These are phyloP conservation scores for Xiphophorus birchmanni DNA, from an alignment of 2,797 vertebrate genomes.

Conservation along the genomic window DNA sequence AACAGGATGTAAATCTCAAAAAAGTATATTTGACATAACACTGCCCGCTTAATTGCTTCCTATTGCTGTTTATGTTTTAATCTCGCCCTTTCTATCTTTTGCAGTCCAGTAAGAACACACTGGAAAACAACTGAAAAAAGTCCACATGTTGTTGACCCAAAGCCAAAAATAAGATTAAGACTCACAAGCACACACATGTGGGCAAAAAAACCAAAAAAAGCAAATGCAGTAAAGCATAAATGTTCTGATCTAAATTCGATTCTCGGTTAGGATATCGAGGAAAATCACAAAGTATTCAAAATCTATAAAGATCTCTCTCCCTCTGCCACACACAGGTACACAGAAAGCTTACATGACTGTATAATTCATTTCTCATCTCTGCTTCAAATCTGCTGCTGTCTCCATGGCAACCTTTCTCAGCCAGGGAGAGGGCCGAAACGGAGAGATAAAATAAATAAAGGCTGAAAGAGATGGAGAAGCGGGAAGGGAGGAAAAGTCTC, in stretches of 20 bases:
- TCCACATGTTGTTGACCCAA: constrained; percentile 19
- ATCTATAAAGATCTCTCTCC: constrained; percentile 40
- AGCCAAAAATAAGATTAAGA: constrained; percentile 54
- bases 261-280: constrained; percentile 59
- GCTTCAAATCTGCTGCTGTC: constrained; percentile 81
- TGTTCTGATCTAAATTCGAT: constrained; percentile 42
- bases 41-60: background rate
- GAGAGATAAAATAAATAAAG: constrained; percentile 56
- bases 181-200: background rate
- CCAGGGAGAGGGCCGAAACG: constrained; percentile 63
- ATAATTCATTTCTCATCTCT: constrained; percentile 78
- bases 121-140: constrained; percentile 55
- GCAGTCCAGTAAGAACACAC: constrained; percentile 27
- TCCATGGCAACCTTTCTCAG: constrained; percentile 83
- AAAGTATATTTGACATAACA: no score
- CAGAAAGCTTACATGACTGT: constrained; percentile 58
- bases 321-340: constrained; percentile 36
- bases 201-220: background rate
- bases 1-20: no score
- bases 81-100: background rate
- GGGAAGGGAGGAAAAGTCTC: constrained; percentile 1
- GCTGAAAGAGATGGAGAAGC: constrained; percentile 30
- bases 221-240: constrained; percentile 1
- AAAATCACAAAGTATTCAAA: constrained; percentile 69
- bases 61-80: background rate